Evolutionary conservation across 1,140 invertebrate genomes (phyloP), one percentile per base, ranked within the genome.

Genomic region (Drosophila eugracilis): DNA sequence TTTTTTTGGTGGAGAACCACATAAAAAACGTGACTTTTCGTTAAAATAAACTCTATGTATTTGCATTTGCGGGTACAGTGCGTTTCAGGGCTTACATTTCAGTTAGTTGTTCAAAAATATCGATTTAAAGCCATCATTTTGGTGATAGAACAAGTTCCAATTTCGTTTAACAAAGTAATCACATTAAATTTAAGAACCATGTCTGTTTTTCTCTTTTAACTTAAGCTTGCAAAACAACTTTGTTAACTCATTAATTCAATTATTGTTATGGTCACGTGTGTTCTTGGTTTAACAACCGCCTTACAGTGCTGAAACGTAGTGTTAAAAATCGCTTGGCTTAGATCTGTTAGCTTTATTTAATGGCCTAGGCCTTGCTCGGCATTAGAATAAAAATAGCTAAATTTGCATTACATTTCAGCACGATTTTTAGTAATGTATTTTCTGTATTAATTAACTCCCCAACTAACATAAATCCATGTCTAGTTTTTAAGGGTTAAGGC

Each of bases 1-100:
- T n/a, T n/a, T n/a, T n/a, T 39, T 26, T 36, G 63, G 60, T 34
- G 45, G 45, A 53, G 44, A 80, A 39, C 48, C 34, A 47, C 71
- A 66, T 67, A 66, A 83, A 83, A 83, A 78, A 83, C 78, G 78
- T 83, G 78, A 83, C 78, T 77, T 77, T 81, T 58, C 69, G 60
- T 62, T 47, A 57, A 49, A 78, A 17, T 28, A 21, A 37, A 50
- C 39, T 62, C 53, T 39, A 55, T 55, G 34, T 37, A 17, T 28
- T 39, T 37, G 32, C 34, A 28, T 57, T 32, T 22, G 14, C 24
- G 24, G 12, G 7, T 63, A 63, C 60, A 67, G 59, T 67, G 63
- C 63, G 47, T 52, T 66, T 26, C 59, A 28, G 10, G 15, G 14
- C 19, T 45, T 14, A 5, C 17, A 22, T 37, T 65, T 57, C 22